These are phyloP conservation scores for Zapornia atra DNA, from an alignment of 2,113 vertebrate species.

Conservation along the genomic window DNA sequence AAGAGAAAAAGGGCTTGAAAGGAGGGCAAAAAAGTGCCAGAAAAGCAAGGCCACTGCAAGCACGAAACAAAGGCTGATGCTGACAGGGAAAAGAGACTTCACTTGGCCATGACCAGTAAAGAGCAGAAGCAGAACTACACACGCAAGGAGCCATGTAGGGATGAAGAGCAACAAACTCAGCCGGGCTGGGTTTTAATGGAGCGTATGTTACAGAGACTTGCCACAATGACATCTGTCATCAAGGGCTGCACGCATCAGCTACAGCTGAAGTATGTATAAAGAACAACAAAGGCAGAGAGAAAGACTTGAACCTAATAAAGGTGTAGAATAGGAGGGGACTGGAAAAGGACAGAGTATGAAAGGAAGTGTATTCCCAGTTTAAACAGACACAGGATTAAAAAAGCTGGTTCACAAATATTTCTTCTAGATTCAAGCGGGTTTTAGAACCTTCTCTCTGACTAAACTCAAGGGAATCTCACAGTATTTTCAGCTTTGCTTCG, in stretches of 20 bases:
- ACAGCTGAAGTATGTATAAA: not conserved
- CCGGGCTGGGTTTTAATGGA: not conserved
- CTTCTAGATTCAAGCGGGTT: not conserved
- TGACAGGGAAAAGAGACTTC: not conserved
- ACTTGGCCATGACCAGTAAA: not conserved
- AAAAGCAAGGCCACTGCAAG: not conserved
- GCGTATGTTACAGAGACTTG: not conserved
- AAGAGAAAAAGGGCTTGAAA: not conserved
- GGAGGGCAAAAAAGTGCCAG: not conserved
- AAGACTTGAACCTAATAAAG: not conserved
- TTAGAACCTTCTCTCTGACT: not conserved
- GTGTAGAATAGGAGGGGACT: not conserved
- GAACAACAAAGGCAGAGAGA: not conserved
- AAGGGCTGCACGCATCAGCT: not conserved
- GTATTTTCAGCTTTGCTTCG: not conserved
- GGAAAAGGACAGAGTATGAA: not conserved
- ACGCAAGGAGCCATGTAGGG: not conserved
- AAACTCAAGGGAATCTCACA: not conserved
- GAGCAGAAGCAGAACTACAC: not conserved
- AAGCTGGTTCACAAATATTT: not conserved
- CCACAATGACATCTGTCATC: not conserved
- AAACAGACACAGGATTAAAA: not conserved
- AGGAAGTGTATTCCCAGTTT: not conserved
- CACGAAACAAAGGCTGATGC: not conserved
- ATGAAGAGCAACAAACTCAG: not conserved